Evolutionary conservation across 2,888 invertebrate genomes (phyloP).

Genomic region (Chrysopilus asiliformis): DNA sequence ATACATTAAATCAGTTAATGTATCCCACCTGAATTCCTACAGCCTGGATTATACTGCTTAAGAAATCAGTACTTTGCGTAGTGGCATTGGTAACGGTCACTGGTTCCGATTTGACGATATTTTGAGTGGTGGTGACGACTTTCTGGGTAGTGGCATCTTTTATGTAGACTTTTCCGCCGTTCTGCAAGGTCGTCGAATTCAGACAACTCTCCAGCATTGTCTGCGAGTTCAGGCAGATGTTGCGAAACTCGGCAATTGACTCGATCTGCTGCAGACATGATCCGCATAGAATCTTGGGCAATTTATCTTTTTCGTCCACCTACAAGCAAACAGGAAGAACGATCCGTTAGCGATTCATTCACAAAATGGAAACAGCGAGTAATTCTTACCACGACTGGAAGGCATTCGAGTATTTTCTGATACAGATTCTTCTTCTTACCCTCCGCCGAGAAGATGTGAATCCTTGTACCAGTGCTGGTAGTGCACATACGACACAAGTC

Average conservation of each 20-base stretch:
- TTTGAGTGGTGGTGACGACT: constrained; percentile 9
- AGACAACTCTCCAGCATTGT: constrained; percentile 53
- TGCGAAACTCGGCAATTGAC: constrained; percentile 46
- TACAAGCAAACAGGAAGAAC: constrained; percentile 22
- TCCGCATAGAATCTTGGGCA: constrained; percentile 54
- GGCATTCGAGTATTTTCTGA: constrained; percentile 50
- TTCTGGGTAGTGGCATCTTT: constrained; percentile 35
- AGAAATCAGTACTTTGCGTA: constrained; percentile 23
- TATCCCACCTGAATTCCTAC: constrained; percentile 30
- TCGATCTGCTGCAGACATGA: constrained; percentile 50
- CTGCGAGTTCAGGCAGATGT: constrained; percentile 50
- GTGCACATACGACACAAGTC: constrained; percentile 58
- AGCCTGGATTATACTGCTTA: constrained; percentile 34
- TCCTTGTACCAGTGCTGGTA: constrained; percentile 48
- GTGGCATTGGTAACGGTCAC: constrained; percentile 10
- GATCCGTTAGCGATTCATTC: constrained; percentile 2
- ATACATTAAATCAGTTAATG: not conserved
- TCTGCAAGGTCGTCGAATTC: constrained; percentile 47
- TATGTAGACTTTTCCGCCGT: constrained; percentile 50
- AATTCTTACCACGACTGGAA: constrained; percentile 44
- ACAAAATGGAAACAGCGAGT: not conserved
- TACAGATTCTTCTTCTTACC: constrained; percentile 49
- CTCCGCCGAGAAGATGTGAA: constrained; percentile 52
- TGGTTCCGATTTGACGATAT: constrained; percentile 10
- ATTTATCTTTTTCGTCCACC: constrained; percentile 52